These are phyloP conservation scores for Drosophila mulleri DNA, from an alignment of 2,888 invertebrate species.

Conservation along the genomic window DNA sequence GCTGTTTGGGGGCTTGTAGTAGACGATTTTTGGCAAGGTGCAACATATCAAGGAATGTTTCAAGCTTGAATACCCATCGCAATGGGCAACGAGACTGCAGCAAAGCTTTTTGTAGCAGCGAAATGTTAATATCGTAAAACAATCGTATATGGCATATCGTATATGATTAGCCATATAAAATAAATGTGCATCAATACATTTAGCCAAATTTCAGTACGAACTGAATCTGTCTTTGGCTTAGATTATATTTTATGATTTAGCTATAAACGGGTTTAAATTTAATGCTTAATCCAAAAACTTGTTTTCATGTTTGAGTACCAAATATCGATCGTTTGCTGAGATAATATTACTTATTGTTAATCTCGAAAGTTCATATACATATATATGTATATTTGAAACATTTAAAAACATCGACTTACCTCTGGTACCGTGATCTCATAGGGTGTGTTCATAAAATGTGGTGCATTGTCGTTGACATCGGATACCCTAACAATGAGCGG, in stretches of 20 bases:
- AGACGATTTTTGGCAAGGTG: constrained; percentile 41
- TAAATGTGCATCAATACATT: background rate
- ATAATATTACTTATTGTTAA: background rate
- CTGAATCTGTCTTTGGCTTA: background rate
- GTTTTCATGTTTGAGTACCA: background rate
- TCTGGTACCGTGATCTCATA: constrained; percentile 94
- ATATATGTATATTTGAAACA: background rate
- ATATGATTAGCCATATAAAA: constrained; percentile 1
- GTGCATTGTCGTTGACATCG: constrained; percentile 95
- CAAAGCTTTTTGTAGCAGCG: background rate
- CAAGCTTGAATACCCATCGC: constrained; percentile 19
- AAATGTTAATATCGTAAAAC: background rate
- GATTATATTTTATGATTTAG: background rate
- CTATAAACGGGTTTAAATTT: background rate
- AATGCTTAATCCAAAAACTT: background rate
- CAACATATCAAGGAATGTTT: constrained; percentile 30
- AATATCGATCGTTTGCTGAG: background rate
- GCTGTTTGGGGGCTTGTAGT: constrained; percentile 25
- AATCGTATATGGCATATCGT: background rate
- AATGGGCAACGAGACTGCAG: background rate
- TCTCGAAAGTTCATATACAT: too few species aligned
- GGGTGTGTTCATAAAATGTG: constrained; percentile 92
- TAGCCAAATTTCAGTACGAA: background rate
- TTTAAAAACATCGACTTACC: constrained; percentile 87
- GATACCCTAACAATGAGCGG: constrained; percentile 95